Evolutionary conservation across 2,797 vertebrate genomes (phyloP), one percentile per base, ranked within the genome.

Genomic region (Falco naumanni): DNA sequence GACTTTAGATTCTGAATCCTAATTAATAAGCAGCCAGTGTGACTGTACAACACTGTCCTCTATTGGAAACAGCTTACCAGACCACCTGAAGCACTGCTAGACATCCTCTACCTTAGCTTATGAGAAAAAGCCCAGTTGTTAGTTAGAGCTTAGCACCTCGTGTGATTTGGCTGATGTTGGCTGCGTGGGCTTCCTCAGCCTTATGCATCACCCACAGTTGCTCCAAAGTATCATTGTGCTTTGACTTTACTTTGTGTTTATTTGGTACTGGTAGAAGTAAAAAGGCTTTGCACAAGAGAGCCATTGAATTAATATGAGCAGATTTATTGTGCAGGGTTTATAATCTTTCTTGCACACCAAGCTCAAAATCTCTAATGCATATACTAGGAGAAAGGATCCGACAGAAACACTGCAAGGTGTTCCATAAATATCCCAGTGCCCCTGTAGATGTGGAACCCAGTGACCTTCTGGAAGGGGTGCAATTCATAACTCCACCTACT

Each of bases 11-110:
- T 65, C 50, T 63, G 84, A 80, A 85, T 93, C 43, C 39, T 53
- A 56, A 51, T 43, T 75, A 59, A 29, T 8, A 69, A 86, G 79
- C 74, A 93, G 90, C 16, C 74, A 41, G 31, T 48, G 89, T 47
- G 87, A 48, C 89, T 96, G 83, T 90, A 61, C 84, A 97, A 97
- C 82, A 89, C 84, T 95, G 96, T 95, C 93, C 95, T 95, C 96
- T 97, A 19, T 95, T 94, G 96, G 95, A 96, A 92, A 72, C 13
- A 76, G 70, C 61, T 84, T 28, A 92, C n/a, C 81, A 89, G 89
- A 29, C 84, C 89, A 87, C 79, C 50, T 29, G 33, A 61, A 92
- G 34, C 68, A 45, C 72, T 65, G 69, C 39, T 13, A 83, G 54
- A 18, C 41, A n/a, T 45, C 78, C 78, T 63, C 71, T 61, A 47